Conservation (phyloP, 92 coral and sea anemone species). For the Porites lobata region DNA sequence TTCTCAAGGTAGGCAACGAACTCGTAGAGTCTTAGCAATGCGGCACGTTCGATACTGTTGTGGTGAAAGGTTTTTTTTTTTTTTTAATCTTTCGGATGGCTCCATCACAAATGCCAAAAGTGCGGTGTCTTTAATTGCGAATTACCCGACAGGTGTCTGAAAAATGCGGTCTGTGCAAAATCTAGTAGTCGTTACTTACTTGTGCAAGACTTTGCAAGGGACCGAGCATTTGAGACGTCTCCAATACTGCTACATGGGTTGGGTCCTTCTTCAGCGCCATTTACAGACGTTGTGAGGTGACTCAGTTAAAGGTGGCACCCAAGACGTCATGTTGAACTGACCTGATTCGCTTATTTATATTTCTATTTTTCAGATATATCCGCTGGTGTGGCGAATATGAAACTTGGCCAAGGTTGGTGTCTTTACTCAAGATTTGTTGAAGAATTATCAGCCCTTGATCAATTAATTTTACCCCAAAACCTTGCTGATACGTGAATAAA, state of each 20-base stretch:
- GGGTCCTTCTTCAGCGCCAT: background rate
- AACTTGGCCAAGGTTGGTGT: constrained; percentile 33
- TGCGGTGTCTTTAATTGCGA: too few relatives aligned
- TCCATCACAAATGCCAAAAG: too few relatives aligned
- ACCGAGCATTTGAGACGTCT: background rate
- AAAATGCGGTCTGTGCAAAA: too few relatives aligned
- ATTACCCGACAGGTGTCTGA: too few relatives aligned
- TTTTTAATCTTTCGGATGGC: too few relatives aligned
- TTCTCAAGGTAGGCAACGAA: constrained; percentile 20
- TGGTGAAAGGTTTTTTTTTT: too few relatives aligned
- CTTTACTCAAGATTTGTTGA: background rate
- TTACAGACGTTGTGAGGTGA: background rate
- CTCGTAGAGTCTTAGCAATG: background rate
- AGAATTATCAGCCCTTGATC: too few relatives aligned
- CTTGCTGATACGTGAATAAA: too few relatives aligned
- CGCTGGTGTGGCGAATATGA: constrained; percentile 12
- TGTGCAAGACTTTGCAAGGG: too few relatives aligned
- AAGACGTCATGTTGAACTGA: background rate
- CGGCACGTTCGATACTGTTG: too few relatives aligned
- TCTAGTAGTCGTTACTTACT: too few relatives aligned
- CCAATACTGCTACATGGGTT: background rate
- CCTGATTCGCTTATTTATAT: background rate
- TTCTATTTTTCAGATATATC: constrained; percentile 19
- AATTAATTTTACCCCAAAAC: too few relatives aligned
- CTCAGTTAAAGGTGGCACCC: background rate